Base-by-base conservation (phyloP, 2,888 invertebrate species). In the Eristalis pertinax region DNA sequence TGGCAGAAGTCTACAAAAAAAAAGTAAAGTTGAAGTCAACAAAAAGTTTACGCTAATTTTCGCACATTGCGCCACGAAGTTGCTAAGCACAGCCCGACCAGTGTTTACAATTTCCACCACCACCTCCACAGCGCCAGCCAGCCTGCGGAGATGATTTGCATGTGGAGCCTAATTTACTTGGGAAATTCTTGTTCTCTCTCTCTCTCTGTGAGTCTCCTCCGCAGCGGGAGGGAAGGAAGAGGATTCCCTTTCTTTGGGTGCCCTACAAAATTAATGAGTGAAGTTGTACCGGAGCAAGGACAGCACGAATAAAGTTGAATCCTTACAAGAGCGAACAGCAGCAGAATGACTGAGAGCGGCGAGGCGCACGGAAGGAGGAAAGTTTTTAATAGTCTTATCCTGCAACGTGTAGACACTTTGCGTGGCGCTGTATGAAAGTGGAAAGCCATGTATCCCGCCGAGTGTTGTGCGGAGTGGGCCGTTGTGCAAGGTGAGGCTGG, bases 341-440 rank as follows among this genome's bases (percentile, higher is more conserved):
- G 38, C 13, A 13, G 38, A 13, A 13, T 13, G 38, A 38, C 13
- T 38, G 3, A 38, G 38, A 38, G 32, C 32, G 32, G 32, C 32
- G 32, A 10, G n/a, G 1, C n/a, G n/a, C 4, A n/a, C 5, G n/a
- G n/a, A 15, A 43, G 15, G 56, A 68, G 76, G 41, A 78, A 85
- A 85, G 35, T 82, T 85, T 85, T 85, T 77, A 82, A 85, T 74
- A 76, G 82, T 80, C 85, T 73, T 43, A 50, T 64, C 63, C 58
- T 72, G 68, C 64, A 43, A 60, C 60, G 26, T 13, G 65, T 72
- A 68, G 41, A 68, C 67, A 72, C 67, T 35, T 69, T 85, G 72
- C 77, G 26, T 19, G 50, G 50, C 50, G 50, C 26, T 19, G 26
- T 60, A 24, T 29, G 60, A 60, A 60, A 60, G 60, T 19, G 50